These are phyloP conservation scores for Coronaproctus castanopsis DNA, from an alignment of 2,888 invertebrate species.

Conservation along the genomic window DNA sequence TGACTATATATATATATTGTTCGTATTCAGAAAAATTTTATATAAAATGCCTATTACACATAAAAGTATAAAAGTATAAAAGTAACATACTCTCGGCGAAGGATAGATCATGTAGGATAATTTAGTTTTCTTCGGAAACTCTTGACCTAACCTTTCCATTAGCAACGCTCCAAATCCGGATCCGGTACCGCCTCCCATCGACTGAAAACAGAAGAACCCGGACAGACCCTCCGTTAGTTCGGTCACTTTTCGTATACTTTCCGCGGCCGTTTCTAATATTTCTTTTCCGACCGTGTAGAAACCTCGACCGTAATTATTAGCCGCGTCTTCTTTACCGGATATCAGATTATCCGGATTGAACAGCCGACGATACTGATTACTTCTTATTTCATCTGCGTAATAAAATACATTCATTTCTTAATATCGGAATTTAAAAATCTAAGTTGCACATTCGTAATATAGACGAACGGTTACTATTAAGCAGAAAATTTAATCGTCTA, in stretches of 20 bases:
- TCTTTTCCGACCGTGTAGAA: conserved; percentile 43
- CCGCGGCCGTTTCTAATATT: conserved; percentile 34
- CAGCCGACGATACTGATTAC: conserved; percentile 50
- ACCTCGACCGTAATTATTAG: conserved; percentile 45
- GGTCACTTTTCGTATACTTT: conserved; percentile 32
- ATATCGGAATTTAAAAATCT: too few relatives aligned
- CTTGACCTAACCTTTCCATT: conserved; percentile 42
- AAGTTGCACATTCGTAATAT: too few relatives aligned
- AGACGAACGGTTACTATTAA: too few relatives aligned
- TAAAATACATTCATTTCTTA: too few relatives aligned
- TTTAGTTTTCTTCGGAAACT: conserved; percentile 43
- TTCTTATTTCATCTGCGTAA: conserved; percentile 71
- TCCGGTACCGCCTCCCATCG: conserved; percentile 39
- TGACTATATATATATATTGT: too few relatives aligned
- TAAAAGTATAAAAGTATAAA: too few relatives aligned
- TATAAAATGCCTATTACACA: too few relatives aligned
- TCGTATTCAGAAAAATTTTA: too few relatives aligned
- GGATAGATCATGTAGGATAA: conserved; percentile 44
- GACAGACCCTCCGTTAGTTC: conserved; percentile 36
- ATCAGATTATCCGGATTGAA: conserved; percentile 47
- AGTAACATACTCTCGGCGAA: conserved; percentile 36
- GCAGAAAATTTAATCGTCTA: too few relatives aligned
- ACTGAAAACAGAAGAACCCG: conserved; percentile 42
- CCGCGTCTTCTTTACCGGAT: conserved; percentile 45
- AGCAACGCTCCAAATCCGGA: conserved; percentile 42